Percentiles rank a stretch among this genome's conserved stretches.
These are phyloP conservation scores for Lordiphosa andalusiaca DNA, from an alignment of 2,888 invertebrate species.

Conservation along the genomic window DNA sequence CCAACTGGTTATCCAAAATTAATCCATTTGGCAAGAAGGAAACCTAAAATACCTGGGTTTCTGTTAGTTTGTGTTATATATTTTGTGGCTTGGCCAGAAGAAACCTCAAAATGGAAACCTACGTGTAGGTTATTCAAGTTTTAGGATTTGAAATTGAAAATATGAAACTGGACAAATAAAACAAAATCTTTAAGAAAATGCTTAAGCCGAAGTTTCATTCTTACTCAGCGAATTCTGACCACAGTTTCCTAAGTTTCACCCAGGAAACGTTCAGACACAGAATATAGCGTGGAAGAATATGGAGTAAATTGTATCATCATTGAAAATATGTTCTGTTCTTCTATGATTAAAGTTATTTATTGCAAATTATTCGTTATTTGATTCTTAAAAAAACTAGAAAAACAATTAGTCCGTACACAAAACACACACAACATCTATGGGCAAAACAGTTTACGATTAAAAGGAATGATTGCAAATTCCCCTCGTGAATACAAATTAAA, in stretches of 20 bases:
- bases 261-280: too few relatives aligned
- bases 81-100: conserved; percentile 25
- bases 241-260: too few relatives aligned
- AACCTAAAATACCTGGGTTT: conserved; percentile 38
- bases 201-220: too few relatives aligned
- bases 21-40: conserved; percentile 88
- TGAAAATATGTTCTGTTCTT: too few relatives aligned
- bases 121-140: background rate
- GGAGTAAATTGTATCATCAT: too few relatives aligned
- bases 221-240: too few relatives aligned
- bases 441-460: conserved; percentile 11
- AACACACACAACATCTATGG: conserved; percentile 13
- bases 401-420: conserved; percentile 27
- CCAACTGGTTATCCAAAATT: conserved; percentile 86
- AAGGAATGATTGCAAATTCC: conserved; percentile 67
- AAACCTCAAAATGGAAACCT: conserved; percentile 25
- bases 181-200: too few relatives aligned
- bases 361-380: too few relatives aligned
- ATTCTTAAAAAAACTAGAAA: conserved; percentile 33
- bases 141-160: too few relatives aligned
- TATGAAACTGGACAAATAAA: too few relatives aligned
- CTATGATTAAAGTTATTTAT: too few relatives aligned
- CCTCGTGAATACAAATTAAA: conserved; percentile 25
- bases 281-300: too few relatives aligned
- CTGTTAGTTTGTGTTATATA: conserved; percentile 39